phyloP scores from a whole-genome alignment of 2,888 invertebrate species.

The Hypselothyrea guttata region DNA sequence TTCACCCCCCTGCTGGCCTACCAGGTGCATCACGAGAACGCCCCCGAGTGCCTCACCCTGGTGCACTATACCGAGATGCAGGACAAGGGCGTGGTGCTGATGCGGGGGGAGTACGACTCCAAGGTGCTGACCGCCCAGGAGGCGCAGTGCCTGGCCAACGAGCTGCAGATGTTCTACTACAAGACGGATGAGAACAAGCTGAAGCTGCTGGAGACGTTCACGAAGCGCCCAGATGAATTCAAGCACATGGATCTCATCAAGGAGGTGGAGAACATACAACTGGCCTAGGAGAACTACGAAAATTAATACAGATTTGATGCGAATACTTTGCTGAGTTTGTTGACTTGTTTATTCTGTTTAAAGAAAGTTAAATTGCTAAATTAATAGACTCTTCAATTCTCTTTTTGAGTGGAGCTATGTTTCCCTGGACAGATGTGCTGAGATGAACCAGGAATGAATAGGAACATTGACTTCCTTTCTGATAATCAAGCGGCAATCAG shows the following conservation, averaged over 20 bases:
- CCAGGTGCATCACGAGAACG: slow-evolving; percentile 94
- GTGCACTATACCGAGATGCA: slow-evolving; percentile 90
- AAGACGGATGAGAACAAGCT: slow-evolving; percentile 86
- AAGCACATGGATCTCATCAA: slow-evolving; percentile 91
- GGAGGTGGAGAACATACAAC: slow-evolving; percentile 87
- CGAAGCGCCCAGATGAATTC: slow-evolving; percentile 87
- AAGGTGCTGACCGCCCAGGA: slow-evolving; percentile 89
- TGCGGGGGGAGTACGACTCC: slow-evolving; percentile 93
- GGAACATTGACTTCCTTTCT: too few species aligned
- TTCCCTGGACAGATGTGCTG: too few species aligned
- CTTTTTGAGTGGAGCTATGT: too few species aligned
- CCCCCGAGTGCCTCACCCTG: slow-evolving; percentile 92
- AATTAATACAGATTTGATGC: too few species aligned
- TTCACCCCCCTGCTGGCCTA: slow-evolving; percentile 93
- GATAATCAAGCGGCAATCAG: too few species aligned
- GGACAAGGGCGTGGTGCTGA: slow-evolving; percentile 89
- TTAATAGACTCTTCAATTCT: too few species aligned
- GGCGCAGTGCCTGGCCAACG: slow-evolving; percentile 93
- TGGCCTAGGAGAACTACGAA: slow-evolving; percentile 61
- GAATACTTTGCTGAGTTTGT: too few species aligned
- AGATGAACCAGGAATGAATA: too few species aligned
- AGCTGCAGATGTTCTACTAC: slow-evolving; percentile 92
- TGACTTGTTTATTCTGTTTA: too few species aligned
- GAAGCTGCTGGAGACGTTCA: slow-evolving; percentile 87
- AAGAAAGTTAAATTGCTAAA: too few species aligned